Conservation (phyloP, 2,888 invertebrate genomes). For the Augiades crinisus region DNA sequence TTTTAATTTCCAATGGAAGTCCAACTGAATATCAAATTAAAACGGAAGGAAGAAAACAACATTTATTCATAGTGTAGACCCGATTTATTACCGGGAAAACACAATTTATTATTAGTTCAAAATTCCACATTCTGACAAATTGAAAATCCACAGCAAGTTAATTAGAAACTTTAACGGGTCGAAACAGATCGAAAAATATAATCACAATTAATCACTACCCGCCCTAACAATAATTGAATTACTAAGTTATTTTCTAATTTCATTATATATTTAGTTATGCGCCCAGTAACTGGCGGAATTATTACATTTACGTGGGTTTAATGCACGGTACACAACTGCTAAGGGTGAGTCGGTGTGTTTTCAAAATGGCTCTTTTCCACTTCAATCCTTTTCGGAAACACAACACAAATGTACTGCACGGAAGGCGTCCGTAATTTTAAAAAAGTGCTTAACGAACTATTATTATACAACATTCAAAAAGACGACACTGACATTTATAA, state of each 20-base stretch:
- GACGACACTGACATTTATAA: conserved; percentile 45
- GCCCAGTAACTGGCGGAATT: conserved; percentile 62
- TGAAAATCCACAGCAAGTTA: conserved; percentile 70
- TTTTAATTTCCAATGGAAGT: no score
- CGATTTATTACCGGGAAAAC: conserved; percentile 56
- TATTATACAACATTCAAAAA: conserved; percentile 39
- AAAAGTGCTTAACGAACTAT: conserved; percentile 36
- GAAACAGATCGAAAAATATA: conserved; percentile 71
- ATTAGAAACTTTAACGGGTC: conserved; percentile 63
- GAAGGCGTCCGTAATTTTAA: conserved; percentile 40
- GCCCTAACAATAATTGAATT: conserved; percentile 59
- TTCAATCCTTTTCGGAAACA: conserved; percentile 90
- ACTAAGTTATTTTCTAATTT: conserved; percentile 55
- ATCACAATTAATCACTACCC: conserved; percentile 68
- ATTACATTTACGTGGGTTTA: conserved; percentile 57
- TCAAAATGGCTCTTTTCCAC: conserved; percentile 94
- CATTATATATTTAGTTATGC: conserved; percentile 57
- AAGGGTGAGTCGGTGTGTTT: conserved; percentile 88
- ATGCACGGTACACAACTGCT: conserved; percentile 70
- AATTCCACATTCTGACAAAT: conserved; percentile 75
- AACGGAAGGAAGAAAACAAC: conserved; percentile 5
- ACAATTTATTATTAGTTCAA: conserved; percentile 72
- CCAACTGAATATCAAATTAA: no score
- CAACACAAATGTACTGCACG: conserved; percentile 88
- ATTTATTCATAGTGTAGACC: conserved; percentile 41